These are phyloP conservation scores for Xylota sylvarum DNA, from an alignment of 2,888 invertebrate species.

Conservation along the genomic window DNA sequence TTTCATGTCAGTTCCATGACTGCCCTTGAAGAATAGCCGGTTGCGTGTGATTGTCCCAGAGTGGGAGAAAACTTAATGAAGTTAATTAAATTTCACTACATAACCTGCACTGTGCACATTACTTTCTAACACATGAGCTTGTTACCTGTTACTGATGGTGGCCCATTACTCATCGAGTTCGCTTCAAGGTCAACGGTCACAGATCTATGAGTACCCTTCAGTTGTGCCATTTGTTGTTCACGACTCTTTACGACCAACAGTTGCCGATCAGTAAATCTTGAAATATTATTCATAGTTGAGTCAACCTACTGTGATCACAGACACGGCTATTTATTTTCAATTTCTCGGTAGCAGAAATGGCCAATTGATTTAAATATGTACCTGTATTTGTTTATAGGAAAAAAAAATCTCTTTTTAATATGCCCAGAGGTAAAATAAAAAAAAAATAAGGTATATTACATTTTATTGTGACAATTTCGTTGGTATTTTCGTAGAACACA, in stretches of 20 bases:
- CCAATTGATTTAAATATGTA: background rate
- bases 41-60: background rate
- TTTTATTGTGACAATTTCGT: constrained; percentile 17
- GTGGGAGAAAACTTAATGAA: background rate
- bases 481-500: constrained; percentile 1
- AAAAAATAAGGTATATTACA: background rate
- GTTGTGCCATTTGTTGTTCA: background rate
- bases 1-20: background rate
- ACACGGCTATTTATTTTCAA: background rate
- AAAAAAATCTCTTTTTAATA: background rate
- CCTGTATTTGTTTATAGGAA: background rate
- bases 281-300: background rate
- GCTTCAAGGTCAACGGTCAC: background rate
- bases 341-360: background rate
- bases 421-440: background rate
- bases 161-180: background rate
- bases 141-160: background rate
- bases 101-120: background rate
- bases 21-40: constrained; percentile 11
- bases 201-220: background rate
- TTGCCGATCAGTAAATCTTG: background rate
- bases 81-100: background rate
- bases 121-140: background rate
- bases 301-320: background rate
- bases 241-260: background rate